Percentiles rank a stretch among this genome's conserved stretches.
phyloP scores from a whole-genome alignment of 2,113 vertebrate genomes.

The Rhea americana region DNA sequence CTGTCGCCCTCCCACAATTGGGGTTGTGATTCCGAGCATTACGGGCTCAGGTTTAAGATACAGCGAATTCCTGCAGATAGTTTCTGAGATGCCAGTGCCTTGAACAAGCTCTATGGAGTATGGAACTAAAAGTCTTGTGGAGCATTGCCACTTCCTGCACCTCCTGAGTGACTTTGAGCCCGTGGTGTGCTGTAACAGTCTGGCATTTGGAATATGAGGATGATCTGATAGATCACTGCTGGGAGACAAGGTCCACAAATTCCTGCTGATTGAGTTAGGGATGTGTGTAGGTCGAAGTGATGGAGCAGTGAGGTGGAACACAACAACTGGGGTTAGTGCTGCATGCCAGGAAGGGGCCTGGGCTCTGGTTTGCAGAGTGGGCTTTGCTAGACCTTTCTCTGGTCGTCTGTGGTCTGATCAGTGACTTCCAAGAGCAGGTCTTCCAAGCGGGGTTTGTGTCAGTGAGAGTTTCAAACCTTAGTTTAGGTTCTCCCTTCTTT shows the following conservation, averaged over 20 bases:
- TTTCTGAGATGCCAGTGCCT: conserved; percentile 44
- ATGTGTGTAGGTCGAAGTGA: too few species aligned
- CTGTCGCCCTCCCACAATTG: conserved; percentile 43
- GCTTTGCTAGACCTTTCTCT: background rate
- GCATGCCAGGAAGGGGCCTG: background rate
- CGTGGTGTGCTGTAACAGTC: background rate
- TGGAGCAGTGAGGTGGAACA: too few species aligned
- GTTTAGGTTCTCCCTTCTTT: too few species aligned
- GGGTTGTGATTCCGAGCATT: conserved; percentile 11
- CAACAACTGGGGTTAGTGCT: too few species aligned
- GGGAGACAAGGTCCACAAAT: background rate
- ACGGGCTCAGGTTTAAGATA: background rate
- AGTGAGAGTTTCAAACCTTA: background rate
- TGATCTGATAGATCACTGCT: background rate
- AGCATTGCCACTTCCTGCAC: background rate
- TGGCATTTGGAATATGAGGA: background rate
- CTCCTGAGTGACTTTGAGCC: background rate
- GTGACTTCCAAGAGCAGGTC: too few species aligned
- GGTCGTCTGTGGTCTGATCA: too few species aligned
- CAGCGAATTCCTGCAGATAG: conserved; percentile 32
- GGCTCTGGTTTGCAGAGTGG: too few species aligned
- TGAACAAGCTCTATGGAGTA: too few species aligned
- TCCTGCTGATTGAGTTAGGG: background rate
- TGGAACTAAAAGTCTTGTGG: background rate
- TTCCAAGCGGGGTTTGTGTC: too few species aligned